Evolutionary conservation across 2,113 vertebrate species (phyloP).

Genomic region (Malaclemys terrapin): DNA sequence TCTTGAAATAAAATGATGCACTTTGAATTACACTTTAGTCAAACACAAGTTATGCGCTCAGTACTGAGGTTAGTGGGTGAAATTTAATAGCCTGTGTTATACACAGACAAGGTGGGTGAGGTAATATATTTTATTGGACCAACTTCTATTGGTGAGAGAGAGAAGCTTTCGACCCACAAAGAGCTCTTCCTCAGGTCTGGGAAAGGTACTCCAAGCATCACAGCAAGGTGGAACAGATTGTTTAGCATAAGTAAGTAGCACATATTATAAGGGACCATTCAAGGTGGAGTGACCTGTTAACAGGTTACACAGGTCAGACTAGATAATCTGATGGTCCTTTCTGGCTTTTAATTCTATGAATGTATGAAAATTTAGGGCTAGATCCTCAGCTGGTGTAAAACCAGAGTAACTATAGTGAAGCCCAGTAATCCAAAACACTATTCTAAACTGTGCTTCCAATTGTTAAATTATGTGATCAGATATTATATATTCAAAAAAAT

Average conservation of each 20-base stretch:
- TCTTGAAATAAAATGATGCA: background rate
- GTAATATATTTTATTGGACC: too few relatives aligned
- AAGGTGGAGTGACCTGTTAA: too few relatives aligned
- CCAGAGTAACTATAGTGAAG: background rate
- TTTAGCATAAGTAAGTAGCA: too few relatives aligned
- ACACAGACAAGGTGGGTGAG: too few relatives aligned
- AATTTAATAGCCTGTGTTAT: too few relatives aligned
- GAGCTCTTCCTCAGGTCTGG: too few relatives aligned
- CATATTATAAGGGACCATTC: too few relatives aligned
- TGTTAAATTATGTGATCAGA: background rate
- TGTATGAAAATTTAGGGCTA: background rate
- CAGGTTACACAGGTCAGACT: background rate
- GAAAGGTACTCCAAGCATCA: too few relatives aligned
- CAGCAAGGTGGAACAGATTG: too few relatives aligned
- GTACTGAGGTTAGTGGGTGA: background rate
- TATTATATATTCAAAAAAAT: background rate
- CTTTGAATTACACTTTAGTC: background rate
- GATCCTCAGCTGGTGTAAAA: background rate
- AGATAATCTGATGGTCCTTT: background rate
- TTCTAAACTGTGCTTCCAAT: background rate
- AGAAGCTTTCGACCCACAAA: too few relatives aligned
- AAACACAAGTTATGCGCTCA: background rate
- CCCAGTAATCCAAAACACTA: background rate
- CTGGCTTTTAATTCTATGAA: background rate
- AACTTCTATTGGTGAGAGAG: too few relatives aligned